Evolutionary conservation across 2,888 invertebrate species (phyloP), one percentile per base, ranked within the genome.

Genomic region (Tanypteryx hageni): DNA sequence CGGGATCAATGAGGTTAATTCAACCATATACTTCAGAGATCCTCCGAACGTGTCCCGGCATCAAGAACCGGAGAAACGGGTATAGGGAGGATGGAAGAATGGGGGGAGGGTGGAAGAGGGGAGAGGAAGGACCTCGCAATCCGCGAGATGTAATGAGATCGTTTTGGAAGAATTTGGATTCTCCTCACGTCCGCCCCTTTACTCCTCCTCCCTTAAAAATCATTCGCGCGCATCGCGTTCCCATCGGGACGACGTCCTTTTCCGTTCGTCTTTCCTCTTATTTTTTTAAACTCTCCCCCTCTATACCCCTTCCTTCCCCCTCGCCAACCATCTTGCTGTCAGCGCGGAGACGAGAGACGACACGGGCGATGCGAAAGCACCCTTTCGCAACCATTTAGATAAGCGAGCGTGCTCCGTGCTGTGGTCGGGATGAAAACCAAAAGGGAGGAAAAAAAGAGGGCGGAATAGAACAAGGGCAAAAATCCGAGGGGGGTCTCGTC

Each of bases 21-120:
- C 89, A 89, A 89, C 89, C 89, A 68, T 89, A 89, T 89, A 89
- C 89, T 89, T 89, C 64, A 89, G 64, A 89, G 89, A 89, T 89
- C 89, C 64, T 89, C 89, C 89, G 89, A 89, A 89, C 89, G 89
- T 89, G 89, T 89, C 64, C 64, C 64, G 61, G 89, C 89, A 89
- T 89, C 89, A 89, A 89, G 64, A 68, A 64, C 89, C 64, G 56
- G 27, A 18, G 31, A 61, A 27, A 27, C 57, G 58, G 86, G 44
- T 44, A 44, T 44, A 44, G 44, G 44, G 44, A 44, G 44, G 44
- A 44, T 44, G 44, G 44, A 5, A 5, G 44, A 5, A 5, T 57
- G 18, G 57, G 83, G 83, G 57, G 57, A 56, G 44, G 5, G 44
- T 44, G 44, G 83, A 83, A 44, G 56, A 83, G n/a, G 44, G 31